These are phyloP conservation scores for Bergia puertoricense DNA, from an alignment of 92 coral and sea anemone genomes.

Conservation along the genomic window DNA sequence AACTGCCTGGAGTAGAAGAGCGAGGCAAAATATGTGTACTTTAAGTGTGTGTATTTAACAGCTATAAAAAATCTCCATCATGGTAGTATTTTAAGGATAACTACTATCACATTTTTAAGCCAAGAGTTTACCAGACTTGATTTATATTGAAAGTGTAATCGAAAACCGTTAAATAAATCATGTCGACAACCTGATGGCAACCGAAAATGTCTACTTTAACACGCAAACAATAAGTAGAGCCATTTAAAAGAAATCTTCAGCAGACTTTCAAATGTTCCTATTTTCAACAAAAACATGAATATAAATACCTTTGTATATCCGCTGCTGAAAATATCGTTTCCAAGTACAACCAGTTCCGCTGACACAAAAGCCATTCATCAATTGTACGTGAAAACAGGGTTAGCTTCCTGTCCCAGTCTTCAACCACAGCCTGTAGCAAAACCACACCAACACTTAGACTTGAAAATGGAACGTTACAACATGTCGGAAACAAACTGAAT, in stretches of 20 bases:
- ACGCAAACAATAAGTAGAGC: no score
- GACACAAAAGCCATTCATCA: constrained; percentile 97
- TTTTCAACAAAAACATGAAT: neutral
- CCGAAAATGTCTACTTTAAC: no score
- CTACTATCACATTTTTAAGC: no score
- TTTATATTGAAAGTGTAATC: no score
- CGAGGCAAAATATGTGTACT: neutral
- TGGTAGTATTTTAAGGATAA: no score
- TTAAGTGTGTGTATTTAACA: no score
- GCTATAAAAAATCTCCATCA: no score
- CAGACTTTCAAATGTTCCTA: neutral
- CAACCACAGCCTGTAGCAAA: constrained; percentile 71
- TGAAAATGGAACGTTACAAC: neutral
- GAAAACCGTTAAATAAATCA: no score
- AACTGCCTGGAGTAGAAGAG: constrained; percentile 63
- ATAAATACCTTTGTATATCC: constrained; percentile 87
- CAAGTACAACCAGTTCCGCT: constrained; percentile 95
- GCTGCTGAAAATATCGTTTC: constrained; percentile 97
- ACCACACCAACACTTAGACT: neutral
- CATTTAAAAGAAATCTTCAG: neutral
- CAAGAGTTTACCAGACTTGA: no score
- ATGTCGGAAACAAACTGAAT: no score
- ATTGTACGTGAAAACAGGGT: constrained; percentile 88
- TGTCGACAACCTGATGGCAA: no score
- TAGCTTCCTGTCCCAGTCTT: constrained; percentile 96